Percentiles rank a stretch among this genome's conserved stretches.
Conservation (phyloP, 2,888 invertebrate genomes). For the Dasysyrphus tricinctus region DNA sequence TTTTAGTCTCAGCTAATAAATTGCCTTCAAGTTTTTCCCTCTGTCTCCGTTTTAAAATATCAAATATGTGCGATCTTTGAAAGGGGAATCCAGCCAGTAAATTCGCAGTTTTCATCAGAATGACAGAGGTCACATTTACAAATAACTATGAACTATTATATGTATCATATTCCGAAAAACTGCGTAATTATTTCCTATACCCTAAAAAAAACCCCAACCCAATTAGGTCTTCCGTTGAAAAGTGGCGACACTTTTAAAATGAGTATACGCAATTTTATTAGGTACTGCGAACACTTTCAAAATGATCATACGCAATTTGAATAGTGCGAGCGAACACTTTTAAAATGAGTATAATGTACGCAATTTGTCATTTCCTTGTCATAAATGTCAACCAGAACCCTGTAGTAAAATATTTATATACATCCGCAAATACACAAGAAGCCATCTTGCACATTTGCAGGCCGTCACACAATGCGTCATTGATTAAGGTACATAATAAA, state of each 20-base stretch:
- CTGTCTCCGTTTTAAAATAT: no score
- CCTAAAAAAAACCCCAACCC: neutral
- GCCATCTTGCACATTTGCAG: neutral
- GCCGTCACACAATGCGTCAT: neutral
- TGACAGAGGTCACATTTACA: no score
- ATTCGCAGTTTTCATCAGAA: no score
- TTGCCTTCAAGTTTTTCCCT: no score
- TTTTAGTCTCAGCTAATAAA: no score
- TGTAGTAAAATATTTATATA: neutral
- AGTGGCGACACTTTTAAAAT: no score
- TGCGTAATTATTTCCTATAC: neutral
- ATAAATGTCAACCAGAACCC: neutral
- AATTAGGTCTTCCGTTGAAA: neutral
- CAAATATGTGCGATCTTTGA: no score
- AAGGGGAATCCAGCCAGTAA: no score
- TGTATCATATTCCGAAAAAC: neutral
- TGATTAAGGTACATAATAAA: neutral
- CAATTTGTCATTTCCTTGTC: conserved; percentile 9
- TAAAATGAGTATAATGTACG: neutral
- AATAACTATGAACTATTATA: neutral
- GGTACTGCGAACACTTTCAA: no score
- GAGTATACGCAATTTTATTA: no score
- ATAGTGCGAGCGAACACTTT: neutral
- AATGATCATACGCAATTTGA: no score
- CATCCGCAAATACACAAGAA: neutral